Conservation (phyloP, 2,888 invertebrate genomes). For the Chloroclysta siterata region DNA sequence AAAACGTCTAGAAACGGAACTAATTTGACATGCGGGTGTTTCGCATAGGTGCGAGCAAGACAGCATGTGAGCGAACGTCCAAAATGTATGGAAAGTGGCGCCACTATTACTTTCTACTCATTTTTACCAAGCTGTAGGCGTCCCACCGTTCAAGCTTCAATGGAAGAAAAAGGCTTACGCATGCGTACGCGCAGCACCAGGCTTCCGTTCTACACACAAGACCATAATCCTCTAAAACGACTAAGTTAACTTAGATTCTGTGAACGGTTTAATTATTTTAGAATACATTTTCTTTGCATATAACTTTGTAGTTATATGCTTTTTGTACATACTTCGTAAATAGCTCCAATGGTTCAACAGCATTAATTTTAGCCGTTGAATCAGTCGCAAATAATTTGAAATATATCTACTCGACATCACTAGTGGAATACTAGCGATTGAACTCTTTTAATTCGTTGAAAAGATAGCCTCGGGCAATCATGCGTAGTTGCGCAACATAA, state of each 20-base stretch:
- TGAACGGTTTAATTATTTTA: neutral
- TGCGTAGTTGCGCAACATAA: too few relatives aligned
- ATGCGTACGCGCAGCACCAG: neutral
- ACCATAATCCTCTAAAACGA: neutral
- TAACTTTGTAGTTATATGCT: neutral
- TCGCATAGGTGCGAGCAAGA: too few relatives aligned
- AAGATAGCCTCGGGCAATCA: too few relatives aligned
- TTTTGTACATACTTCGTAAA: neutral
- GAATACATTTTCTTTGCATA: neutral
- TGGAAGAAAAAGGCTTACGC: neutral
- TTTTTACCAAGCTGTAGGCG: too few relatives aligned
- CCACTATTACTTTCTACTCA: too few relatives aligned
- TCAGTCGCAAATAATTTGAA: too few relatives aligned
- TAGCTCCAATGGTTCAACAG: neutral
- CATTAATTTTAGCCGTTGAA: too few relatives aligned
- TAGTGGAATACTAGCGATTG: neutral
- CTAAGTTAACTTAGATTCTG: neutral
- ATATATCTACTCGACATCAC: neutral
- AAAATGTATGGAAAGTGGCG: too few relatives aligned
- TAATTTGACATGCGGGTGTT: too few relatives aligned
- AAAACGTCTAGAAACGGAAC: too few relatives aligned
- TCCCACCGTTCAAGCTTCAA: neutral
- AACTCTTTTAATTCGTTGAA: too few relatives aligned
- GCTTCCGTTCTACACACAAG: neutral
- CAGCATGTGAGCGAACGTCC: too few relatives aligned